Conservation (phyloP, 2,113 vertebrate species). For the Gallinago paraguaiae region DNA sequence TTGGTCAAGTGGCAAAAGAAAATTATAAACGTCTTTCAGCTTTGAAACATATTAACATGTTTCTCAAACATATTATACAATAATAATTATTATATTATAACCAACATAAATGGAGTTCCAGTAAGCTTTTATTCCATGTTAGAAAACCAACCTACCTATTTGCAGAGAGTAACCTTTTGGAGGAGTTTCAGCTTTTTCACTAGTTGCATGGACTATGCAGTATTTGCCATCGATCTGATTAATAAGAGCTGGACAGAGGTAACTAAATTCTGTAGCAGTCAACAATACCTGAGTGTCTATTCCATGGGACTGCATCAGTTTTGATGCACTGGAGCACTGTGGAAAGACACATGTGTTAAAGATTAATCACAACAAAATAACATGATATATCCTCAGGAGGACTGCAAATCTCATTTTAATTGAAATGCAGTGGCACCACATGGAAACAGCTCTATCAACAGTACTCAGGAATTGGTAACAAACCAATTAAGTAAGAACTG, state of each 20-base stretch:
- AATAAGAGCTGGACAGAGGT: slow-evolving; percentile 93
- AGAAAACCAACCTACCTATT: slow-evolving; percentile 76
- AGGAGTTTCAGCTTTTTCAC: slow-evolving; percentile 74
- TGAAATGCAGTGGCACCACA: neutral
- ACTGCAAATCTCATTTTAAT: neutral
- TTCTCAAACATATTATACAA: neutral
- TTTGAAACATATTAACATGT: fast-evolving
- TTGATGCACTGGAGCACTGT: slow-evolving; percentile 90
- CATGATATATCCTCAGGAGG: fast-evolving
- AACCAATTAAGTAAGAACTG: neutral
- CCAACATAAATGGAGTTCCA: neutral
- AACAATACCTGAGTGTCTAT: slow-evolving; percentile 80
- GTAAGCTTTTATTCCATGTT: neutral
- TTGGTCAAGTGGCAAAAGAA: neutral
- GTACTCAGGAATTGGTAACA: neutral
- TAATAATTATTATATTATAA: neutral
- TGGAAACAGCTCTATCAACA: neutral
- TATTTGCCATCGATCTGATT: slow-evolving; percentile 88
- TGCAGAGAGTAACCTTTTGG: slow-evolving; percentile 76
- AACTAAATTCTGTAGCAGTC: slow-evolving; percentile 84
- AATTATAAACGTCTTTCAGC: neutral
- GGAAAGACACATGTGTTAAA: neutral
- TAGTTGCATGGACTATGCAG: slow-evolving; percentile 81
- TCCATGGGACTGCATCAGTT: slow-evolving; percentile 86
- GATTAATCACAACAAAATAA: neutral